These are phyloP conservation scores for Ptychoptera albimana DNA, from an alignment of 2,888 invertebrate genomes.

Conservation along the genomic window DNA sequence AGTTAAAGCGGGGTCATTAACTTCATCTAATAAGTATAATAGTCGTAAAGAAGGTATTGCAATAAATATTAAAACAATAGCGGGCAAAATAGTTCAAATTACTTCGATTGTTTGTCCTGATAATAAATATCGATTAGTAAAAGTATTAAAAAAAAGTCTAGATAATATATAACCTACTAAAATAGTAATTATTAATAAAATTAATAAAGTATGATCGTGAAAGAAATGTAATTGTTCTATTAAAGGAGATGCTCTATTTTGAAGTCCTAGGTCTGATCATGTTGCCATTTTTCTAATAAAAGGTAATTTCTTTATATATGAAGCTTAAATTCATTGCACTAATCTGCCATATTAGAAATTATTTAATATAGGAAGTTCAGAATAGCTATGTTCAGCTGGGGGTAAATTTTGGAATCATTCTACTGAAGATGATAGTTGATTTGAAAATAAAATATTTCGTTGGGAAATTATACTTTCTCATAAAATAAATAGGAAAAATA, in stretches of 20 bases:
- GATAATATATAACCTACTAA: conserved; percentile 40
- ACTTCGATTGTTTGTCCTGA: conserved; percentile 45
- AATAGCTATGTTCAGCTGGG: conserved; percentile 41
- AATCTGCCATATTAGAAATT: conserved; percentile 46
- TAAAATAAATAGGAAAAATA: conserved; percentile 43
- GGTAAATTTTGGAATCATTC: conserved; percentile 44
- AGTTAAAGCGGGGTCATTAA: conserved; percentile 41
- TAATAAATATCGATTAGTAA: conserved; percentile 38
- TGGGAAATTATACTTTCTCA: conserved; percentile 41
- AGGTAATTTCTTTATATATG: conserved; percentile 44
- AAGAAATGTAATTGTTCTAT: conserved; percentile 52
- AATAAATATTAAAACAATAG: conserved; percentile 44
- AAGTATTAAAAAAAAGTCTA: conserved; percentile 39
- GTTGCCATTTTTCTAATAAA: conserved; percentile 45
- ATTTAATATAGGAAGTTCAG: conserved; percentile 39
- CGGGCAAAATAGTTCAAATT: conserved; percentile 46
- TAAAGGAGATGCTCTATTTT: conserved; percentile 43
- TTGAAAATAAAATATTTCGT: conserved; percentile 34
- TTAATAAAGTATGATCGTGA: conserved; percentile 43
- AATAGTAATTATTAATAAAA: conserved; percentile 43
- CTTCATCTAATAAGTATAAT: conserved; percentile 44
- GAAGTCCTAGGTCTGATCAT: conserved; percentile 39
- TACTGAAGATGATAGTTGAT: conserved; percentile 39
- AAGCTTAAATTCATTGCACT: conserved; percentile 49
- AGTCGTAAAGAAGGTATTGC: conserved; percentile 42